Conservation (phyloP, 2,113 vertebrate genomes). For the Pseudorasbora parva region DNA sequence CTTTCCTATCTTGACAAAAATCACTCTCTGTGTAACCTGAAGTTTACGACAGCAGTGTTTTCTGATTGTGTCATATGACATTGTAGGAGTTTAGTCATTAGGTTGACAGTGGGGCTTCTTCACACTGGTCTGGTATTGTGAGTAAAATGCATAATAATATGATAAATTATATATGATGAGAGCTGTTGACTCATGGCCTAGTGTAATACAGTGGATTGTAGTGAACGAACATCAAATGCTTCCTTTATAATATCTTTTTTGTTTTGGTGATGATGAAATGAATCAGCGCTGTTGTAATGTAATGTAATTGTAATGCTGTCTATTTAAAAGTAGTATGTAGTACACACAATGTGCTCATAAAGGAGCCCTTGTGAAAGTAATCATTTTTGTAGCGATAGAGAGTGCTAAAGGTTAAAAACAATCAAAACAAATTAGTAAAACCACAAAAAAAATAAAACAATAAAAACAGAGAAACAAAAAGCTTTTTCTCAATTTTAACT, state of each 20-base stretch:
- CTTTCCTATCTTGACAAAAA: not conserved
- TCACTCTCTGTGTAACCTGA: not conserved
- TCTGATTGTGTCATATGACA: not conserved
- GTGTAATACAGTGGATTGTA: not conserved
- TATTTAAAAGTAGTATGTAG: not conserved
- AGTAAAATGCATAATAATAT: not conserved
- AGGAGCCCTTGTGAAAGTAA: not conserved
- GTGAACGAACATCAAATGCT: not conserved
- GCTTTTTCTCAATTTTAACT: too few relatives aligned
- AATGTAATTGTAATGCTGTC: too few relatives aligned
- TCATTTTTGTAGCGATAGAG: not conserved
- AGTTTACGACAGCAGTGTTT: not conserved
- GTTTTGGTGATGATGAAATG: not conserved
- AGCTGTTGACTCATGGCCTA: too few relatives aligned
- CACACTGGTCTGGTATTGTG: not conserved
- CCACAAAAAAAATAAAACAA: too few relatives aligned
- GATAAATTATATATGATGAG: not conserved
- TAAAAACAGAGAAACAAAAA: not conserved
- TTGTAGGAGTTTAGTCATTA: not conserved
- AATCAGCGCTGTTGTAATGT: not conserved
- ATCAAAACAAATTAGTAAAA: too few relatives aligned
- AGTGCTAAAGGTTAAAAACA: not conserved
- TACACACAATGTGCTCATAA: not conserved
- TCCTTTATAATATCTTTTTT: constrained; percentile 1
- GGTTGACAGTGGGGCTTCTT: not conserved